Percentiles rank a stretch among this genome's conserved stretches.
phyloP scores from a whole-genome alignment of 2,113 vertebrate genomes.

The Dasyurus viverrinus region DNA sequence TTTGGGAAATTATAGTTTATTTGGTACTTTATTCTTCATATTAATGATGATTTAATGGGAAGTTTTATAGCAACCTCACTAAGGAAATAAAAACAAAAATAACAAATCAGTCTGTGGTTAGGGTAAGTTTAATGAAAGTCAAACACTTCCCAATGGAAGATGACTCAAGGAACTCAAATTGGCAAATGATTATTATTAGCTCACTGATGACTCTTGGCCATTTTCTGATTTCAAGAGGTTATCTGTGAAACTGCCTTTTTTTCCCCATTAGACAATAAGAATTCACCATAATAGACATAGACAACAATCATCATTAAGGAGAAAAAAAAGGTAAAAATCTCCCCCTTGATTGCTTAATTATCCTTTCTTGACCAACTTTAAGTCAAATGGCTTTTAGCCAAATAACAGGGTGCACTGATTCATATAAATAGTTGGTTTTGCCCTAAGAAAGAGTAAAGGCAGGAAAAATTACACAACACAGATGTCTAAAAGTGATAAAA shows the following conservation, averaged over 20 bases:
- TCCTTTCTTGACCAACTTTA: slow-evolving; percentile 41
- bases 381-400: slow-evolving; percentile 44
- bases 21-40: slow-evolving; percentile 63
- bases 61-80: slow-evolving; percentile 66
- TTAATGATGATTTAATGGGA: slow-evolving; percentile 58
- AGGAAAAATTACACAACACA: background rate
- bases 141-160: slow-evolving; percentile 70
- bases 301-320: slow-evolving; percentile 50
- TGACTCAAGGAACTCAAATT: slow-evolving; percentile 68
- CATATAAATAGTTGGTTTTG: slow-evolving; percentile 22
- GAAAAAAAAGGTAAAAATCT: slow-evolving; percentile 61
- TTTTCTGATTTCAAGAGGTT: slow-evolving; percentile 58
- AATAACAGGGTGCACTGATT: background rate
- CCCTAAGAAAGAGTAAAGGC: slow-evolving; percentile 14
- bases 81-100: slow-evolving; percentile 77
- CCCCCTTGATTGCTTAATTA: slow-evolving; percentile 45
- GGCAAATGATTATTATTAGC: slow-evolving; percentile 69
- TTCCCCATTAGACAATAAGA: slow-evolving; percentile 21
- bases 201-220: slow-evolving; percentile 70
- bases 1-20: slow-evolving; percentile 74
- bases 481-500: background rate
- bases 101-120: slow-evolving; percentile 58
- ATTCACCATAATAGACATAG: slow-evolving; percentile 48
- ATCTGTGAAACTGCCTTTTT: slow-evolving; percentile 52
- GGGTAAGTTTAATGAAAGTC: slow-evolving; percentile 70